Conservation (phyloP, 2,888 invertebrate species). For the Antheraea yamamai region DNA sequence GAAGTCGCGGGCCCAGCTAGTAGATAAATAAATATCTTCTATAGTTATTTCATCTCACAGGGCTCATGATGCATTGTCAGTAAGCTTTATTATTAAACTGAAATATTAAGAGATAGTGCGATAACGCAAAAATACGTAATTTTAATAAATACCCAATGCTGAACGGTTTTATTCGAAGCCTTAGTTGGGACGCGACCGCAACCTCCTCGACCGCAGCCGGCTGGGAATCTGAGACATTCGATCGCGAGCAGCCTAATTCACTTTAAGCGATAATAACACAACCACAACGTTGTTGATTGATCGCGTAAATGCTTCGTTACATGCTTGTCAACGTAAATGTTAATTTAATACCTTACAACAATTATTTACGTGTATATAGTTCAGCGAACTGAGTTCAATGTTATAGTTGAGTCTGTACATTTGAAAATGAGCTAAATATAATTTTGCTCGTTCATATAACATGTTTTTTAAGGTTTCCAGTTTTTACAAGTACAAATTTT, state of each 20-base stretch:
- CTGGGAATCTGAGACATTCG: constrained; percentile 17
- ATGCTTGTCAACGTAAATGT: neutral
- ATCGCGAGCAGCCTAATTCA: constrained; percentile 10
- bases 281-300: constrained; percentile 21
- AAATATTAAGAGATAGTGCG: neutral
- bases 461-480: too few species aligned
- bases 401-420: too few species aligned
- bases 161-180: neutral
- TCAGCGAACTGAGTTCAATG: too few species aligned
- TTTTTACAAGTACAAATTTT: too few species aligned
- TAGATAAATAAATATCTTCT: too few species aligned
- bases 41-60: too few species aligned
- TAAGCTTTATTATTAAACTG: too few species aligned
- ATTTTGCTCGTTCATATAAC: too few species aligned
- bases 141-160: neutral
- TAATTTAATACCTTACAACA: neutral
- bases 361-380: too few species aligned
- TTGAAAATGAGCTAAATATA: too few species aligned
- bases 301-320: constrained; percentile 1
- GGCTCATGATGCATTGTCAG: too few species aligned
- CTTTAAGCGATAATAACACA: constrained; percentile 11
- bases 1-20: too few species aligned
- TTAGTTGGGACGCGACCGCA: constrained; percentile 15
- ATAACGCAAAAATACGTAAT: neutral
- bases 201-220: constrained; percentile 14